Evolutionary conservation across 2,888 invertebrate genomes (phyloP).

Genomic region (Lochmaea crataegi): DNA sequence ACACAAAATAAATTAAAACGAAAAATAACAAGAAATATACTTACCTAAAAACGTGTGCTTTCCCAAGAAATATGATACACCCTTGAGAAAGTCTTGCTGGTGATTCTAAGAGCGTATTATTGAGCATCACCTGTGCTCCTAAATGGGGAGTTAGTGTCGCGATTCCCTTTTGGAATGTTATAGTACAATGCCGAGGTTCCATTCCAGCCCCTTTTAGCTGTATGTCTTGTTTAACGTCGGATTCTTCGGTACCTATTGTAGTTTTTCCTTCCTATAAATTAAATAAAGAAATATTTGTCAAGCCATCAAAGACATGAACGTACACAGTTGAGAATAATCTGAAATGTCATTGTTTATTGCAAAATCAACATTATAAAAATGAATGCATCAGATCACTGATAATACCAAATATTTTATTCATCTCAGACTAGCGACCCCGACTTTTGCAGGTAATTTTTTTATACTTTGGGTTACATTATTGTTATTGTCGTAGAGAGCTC

Average conservation of each 20-base stretch:
- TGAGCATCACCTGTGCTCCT: slow-evolving; percentile 85
- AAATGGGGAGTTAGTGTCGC: slow-evolving; percentile 80
- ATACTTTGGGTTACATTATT: too few relatives aligned
- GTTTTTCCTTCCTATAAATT: slow-evolving; percentile 82
- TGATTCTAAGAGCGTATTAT: slow-evolving; percentile 81
- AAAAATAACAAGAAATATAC: not conserved
- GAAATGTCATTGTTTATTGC: too few relatives aligned
- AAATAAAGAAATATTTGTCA: not conserved
- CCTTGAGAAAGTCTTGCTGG: slow-evolving; percentile 84
- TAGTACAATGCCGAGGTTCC: slow-evolving; percentile 81
- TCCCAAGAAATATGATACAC: slow-evolving; percentile 73
- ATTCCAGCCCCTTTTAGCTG: slow-evolving; percentile 80
- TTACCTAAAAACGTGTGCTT: slow-evolving; percentile 69
- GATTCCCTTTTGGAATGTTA: slow-evolving; percentile 76
- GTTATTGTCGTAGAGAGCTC: too few relatives aligned
- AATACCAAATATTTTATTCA: not conserved
- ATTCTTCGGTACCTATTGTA: slow-evolving; percentile 83
- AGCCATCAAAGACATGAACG: too few relatives aligned
- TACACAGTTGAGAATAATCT: not conserved
- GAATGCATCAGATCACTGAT: not conserved
- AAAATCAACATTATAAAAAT: not conserved
- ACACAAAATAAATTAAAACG: slow-evolving; percentile 62
- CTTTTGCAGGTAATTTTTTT: too few relatives aligned
- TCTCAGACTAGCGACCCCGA: too few relatives aligned
- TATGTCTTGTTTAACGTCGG: slow-evolving; percentile 79